phyloP scores from a whole-genome alignment of 2,888 invertebrate genomes.

The Cantharis lateralis region DNA sequence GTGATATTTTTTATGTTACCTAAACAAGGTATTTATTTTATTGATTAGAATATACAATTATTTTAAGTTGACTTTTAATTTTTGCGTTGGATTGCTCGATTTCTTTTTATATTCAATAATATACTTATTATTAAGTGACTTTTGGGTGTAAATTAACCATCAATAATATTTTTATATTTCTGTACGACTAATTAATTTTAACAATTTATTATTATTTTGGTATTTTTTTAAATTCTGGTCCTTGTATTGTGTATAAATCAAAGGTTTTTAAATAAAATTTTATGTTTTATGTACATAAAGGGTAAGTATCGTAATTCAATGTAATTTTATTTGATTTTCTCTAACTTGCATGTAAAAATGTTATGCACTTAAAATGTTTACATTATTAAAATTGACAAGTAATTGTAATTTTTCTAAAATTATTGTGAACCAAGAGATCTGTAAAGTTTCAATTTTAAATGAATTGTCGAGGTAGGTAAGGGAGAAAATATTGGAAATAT shows the following conservation, averaged over 20 bases:
- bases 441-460: neutral
- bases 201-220: neutral
- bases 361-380: neutral
- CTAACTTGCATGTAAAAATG: neutral
- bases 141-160: constrained; percentile 1
- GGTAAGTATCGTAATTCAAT: neutral
- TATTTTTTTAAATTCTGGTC: neutral
- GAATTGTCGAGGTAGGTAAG: neutral
- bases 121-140: neutral
- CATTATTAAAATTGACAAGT: too few relatives aligned
- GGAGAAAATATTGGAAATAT: neutral
- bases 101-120: neutral
- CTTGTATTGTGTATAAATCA: neutral
- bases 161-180: neutral
- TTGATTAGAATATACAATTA: constrained; percentile 8
- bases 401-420: too few relatives aligned
- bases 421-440: too few relatives aligned
- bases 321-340: neutral
- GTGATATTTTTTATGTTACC: constrained; percentile 27
- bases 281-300: neutral
- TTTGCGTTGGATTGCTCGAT: neutral
- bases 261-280: neutral
- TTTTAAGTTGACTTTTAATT: constrained; percentile 12
- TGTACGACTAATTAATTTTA: neutral
- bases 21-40: constrained; percentile 31